Base-by-base conservation (phyloP, 2,888 invertebrate genomes). In the Isotomurus palustris region DNA sequence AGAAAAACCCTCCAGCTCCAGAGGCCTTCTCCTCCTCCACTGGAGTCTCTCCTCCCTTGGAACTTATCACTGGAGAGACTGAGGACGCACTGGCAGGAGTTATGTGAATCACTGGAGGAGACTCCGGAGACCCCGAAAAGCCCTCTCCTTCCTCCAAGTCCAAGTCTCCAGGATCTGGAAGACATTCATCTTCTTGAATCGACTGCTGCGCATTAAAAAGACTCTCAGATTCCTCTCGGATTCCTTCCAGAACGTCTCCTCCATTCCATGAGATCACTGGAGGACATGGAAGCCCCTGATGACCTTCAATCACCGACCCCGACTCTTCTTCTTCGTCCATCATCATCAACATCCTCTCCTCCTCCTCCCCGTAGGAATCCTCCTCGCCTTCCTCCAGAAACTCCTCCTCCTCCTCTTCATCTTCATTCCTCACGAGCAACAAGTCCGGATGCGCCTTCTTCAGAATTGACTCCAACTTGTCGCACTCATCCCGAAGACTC, bases 401-500 rank as follows among this genome's bases (percentile, higher is more conserved):
- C 12, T n/a, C 27, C 36, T 50, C 22, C 22, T 41, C 53, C 19
- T 36, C 22, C n/a, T 47, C 47, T 5, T 17, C 14, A 27, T n/a
- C 14, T 14, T 6, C 12, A 14, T 44, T 19, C 19, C 8, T 25
- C 32, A 22, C 47, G 22, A 40, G 10, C 22, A 40, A 41, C 17
- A 47, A 10, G 44, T 50, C 50, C 2, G 45, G 58, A 41, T 51
- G 43, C 2, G 53, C 65, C 27, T 55, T 55, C 72, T 77, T 84
- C 72, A 91, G 80, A 74, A 89, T 81, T 72, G 84, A 85, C 76
- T 91, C 90, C 70, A 91, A 79, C 53, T 88, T 83, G 75, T 91
- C 91, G 76, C 91, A 91, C 76, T 91, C 91, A 75, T 91, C 91
- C 29, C 91, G 81, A 51, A 91, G 80, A 56, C 86, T 86, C 80